phyloP scores from a whole-genome alignment of 2,888 invertebrate species.

The Brachypterus glaber region DNA sequence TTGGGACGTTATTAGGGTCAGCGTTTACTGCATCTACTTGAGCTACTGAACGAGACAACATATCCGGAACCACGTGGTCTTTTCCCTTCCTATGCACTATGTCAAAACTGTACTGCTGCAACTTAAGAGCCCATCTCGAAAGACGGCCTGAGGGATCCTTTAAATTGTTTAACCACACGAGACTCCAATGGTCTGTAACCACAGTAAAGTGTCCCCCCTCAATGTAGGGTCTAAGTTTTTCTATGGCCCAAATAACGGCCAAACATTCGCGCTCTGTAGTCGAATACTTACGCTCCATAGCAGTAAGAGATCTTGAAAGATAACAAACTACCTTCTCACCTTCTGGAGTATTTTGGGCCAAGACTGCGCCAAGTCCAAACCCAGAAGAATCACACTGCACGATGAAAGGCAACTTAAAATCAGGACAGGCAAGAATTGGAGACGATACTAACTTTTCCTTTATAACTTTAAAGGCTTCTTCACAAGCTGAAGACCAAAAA shows the following conservation, averaged over 20 bases:
- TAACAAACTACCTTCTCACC: slow-evolving; percentile 6
- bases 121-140: slow-evolving; percentile 14
- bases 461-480: neutral
- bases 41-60: slow-evolving; percentile 15
- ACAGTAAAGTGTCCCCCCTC: slow-evolving; percentile 4
- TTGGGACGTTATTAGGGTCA: too few relatives aligned
- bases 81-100: slow-evolving; percentile 18
- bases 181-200: slow-evolving; percentile 3
- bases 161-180: slow-evolving; percentile 4
- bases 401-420: slow-evolving; percentile 1
- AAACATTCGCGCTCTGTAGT: slow-evolving; percentile 3
- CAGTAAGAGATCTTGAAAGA: slow-evolving; percentile 1
- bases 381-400: neutral
- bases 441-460: slow-evolving; percentile 1
- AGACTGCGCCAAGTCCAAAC: neutral
- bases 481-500: slow-evolving; percentile 1
- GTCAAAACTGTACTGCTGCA: slow-evolving; percentile 16
- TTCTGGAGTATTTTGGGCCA: neutral
- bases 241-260: too few relatives aligned
- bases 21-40: too few relatives aligned
- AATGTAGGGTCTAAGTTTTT: slow-evolving; percentile 3
- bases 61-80: slow-evolving; percentile 19
- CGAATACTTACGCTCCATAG: neutral
- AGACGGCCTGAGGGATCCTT: slow-evolving; percentile 14
- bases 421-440: slow-evolving; percentile 1